phyloP scores from a whole-genome alignment of 2,888 invertebrate genomes.

The Lamproptera curius region DNA sequence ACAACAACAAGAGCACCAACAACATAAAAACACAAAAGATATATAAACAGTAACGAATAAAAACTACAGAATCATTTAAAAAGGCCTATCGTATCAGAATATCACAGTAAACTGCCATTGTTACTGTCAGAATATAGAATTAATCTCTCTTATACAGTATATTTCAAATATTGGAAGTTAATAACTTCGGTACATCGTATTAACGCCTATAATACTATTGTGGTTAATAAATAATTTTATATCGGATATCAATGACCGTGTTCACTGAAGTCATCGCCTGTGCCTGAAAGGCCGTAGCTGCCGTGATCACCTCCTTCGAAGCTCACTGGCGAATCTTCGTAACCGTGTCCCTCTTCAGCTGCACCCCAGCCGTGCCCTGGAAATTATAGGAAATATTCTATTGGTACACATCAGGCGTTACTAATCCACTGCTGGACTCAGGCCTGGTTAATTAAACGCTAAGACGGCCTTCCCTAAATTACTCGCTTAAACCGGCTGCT shows the following conservation, averaged over 20 bases:
- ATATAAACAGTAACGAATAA: too few species aligned
- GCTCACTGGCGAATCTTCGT: conserved; percentile 61
- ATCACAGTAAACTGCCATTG: not conserved
- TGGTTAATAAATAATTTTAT: conserved; percentile 5
- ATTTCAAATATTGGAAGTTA: too few species aligned
- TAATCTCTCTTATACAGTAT: too few species aligned
- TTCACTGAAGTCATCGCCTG: conserved; percentile 45
- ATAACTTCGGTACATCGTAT: not conserved
- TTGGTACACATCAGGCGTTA: not conserved
- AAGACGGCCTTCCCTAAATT: too few species aligned
- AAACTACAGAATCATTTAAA: too few species aligned
- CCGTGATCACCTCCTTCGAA: conserved; percentile 60
- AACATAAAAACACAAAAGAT: too few species aligned
- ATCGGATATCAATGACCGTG: conserved; percentile 39
- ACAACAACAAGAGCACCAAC: too few species aligned
- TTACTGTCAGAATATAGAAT: not conserved
- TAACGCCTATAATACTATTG: conserved; percentile 4
- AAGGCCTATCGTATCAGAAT: not conserved
- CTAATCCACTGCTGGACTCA: too few species aligned
- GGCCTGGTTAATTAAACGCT: too few species aligned
- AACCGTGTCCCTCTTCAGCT: conserved; percentile 58
- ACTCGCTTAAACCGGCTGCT: too few species aligned
- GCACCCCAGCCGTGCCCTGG: conserved; percentile 66
- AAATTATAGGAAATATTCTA: conserved; percentile 30
- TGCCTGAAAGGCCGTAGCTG: conserved; percentile 49